These are phyloP conservation scores for Pegoplata infirma DNA, from an alignment of 2,888 invertebrate species.

Conservation along the genomic window DNA sequence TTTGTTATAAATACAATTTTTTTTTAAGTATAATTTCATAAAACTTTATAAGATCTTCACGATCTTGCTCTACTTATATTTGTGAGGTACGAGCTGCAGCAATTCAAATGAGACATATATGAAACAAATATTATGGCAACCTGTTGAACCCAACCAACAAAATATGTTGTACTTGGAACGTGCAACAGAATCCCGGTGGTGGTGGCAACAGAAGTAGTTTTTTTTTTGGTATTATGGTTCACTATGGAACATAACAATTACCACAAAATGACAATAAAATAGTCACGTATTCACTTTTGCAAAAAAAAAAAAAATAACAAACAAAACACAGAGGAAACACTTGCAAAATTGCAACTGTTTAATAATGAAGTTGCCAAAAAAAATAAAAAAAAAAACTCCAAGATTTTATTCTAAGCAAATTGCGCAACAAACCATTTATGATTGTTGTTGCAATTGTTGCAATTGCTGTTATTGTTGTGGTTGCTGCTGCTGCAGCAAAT, in stretches of 20 bases:
- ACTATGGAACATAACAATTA: conserved; percentile 58
- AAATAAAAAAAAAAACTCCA: conserved; percentile 25
- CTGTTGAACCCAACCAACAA: conserved; percentile 54
- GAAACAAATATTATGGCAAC: conserved; percentile 49
- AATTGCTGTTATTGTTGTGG: conserved; percentile 27
- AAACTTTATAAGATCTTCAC: conserved; percentile 56
- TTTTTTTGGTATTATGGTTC: conserved; percentile 4
- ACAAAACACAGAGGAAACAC: conserved; percentile 40
- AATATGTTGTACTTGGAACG: conserved; percentile 46
- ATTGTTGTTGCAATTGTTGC: conserved; percentile 36
- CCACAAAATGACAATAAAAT: conserved; percentile 62
- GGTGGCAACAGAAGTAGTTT: background rate
- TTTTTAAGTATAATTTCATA: background rate
- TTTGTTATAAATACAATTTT: background rate
- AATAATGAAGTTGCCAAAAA: conserved; percentile 62
- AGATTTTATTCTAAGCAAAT: conserved; percentile 59
- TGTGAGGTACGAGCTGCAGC: conserved; percentile 23
- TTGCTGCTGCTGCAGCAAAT: conserved; percentile 33
- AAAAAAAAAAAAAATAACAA: conserved; percentile 13
- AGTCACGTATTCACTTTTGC: conserved; percentile 57
- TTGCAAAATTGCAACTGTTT: conserved; percentile 41
- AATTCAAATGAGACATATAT: conserved; percentile 32
- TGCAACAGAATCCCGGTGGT: conserved; percentile 17
- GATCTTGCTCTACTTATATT: conserved; percentile 60
- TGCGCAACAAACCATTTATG: conserved; percentile 59